Evolutionary conservation across 2,888 invertebrate genomes (phyloP).

Genomic region (Drosophila emarginata): DNA sequence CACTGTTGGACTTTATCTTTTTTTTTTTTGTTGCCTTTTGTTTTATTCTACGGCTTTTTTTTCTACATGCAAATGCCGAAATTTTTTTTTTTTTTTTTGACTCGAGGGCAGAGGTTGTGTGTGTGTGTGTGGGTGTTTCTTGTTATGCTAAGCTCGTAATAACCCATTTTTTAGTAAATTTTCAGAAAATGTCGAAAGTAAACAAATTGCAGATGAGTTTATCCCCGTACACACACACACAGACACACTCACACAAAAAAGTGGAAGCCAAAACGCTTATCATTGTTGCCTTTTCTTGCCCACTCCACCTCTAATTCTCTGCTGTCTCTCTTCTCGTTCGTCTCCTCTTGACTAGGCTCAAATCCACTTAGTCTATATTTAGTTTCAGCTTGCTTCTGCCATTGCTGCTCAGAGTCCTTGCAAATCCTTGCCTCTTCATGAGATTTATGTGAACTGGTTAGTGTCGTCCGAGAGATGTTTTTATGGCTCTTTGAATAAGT

Average conservation of each 20-base stretch:
- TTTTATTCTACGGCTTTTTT: constrained; percentile 21
- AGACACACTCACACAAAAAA: constrained; percentile 19
- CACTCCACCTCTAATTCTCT: not conserved
- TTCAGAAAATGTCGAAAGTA: constrained; percentile 74
- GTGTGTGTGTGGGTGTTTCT: constrained; percentile 6
- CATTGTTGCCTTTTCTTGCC: constrained; percentile 49
- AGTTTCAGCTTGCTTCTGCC: constrained; percentile 25
- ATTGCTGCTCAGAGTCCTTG: not conserved
- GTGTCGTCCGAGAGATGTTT: constrained; percentile 33
- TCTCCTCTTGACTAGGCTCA: constrained; percentile 32
- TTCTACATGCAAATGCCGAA: constrained; percentile 54
- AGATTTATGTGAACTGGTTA: constrained; percentile 41
- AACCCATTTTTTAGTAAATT: constrained; percentile 66
- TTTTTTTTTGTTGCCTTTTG: constrained; percentile 8
- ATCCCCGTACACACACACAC: constrained; percentile 49
- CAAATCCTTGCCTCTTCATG: constrained; percentile 41
- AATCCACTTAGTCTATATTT: constrained; percentile 77
- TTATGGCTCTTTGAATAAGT: constrained; percentile 69
- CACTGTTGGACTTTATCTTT: constrained; percentile 41
- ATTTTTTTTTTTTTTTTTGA: constrained; percentile 41
- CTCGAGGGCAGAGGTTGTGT: constrained; percentile 12
- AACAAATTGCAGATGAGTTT: constrained; percentile 76
- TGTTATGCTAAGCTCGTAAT: constrained; percentile 67
- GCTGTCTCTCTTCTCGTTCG: constrained; percentile 1
- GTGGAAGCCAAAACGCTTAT: constrained; percentile 55